phyloP scores from a whole-genome alignment of 2,888 invertebrate species.

The Kryphioiulus occultus region DNA sequence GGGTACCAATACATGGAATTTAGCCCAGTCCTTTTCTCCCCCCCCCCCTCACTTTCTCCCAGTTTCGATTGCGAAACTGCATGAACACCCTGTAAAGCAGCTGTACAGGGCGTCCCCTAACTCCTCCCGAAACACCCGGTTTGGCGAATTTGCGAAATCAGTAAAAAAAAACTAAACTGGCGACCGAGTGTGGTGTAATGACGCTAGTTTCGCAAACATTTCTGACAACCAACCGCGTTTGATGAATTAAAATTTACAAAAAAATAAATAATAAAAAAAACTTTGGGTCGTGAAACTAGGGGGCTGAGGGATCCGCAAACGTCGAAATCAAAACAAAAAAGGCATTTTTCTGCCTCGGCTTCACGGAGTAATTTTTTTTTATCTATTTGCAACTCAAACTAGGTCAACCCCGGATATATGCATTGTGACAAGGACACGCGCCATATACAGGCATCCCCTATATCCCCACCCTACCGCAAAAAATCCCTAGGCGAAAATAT shows the following conservation, averaged over 20 bases:
- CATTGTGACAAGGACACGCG: conserved; percentile 40
- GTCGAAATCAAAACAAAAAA: neutral
- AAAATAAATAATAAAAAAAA: neutral
- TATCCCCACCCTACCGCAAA: conserved; percentile 20
- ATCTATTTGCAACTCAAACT: conserved; percentile 46
- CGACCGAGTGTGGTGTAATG: no score
- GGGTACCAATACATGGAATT: no score
- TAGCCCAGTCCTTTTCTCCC: no score
- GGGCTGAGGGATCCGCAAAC: neutral
- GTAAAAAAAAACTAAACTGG: no score
- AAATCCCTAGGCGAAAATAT: conserved; percentile 20
- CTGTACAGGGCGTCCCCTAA: no score
- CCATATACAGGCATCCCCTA: conserved; percentile 41
- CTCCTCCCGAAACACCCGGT: no score
- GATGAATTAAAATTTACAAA: neutral
- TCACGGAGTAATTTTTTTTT: conserved; percentile 3
- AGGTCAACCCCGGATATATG: conserved; percentile 42
- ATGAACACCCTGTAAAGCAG: no score
- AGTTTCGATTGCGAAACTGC: no score
- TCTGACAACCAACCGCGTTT: no score
- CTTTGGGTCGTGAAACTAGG: neutral
- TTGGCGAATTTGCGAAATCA: no score
- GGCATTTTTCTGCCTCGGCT: neutral
- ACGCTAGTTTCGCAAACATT: no score
- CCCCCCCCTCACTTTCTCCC: no score